Percentiles rank a stretch among this genome's conserved stretches.
phyloP scores from a whole-genome alignment of 2,888 invertebrate species.

The Drosophila tripunctata region DNA sequence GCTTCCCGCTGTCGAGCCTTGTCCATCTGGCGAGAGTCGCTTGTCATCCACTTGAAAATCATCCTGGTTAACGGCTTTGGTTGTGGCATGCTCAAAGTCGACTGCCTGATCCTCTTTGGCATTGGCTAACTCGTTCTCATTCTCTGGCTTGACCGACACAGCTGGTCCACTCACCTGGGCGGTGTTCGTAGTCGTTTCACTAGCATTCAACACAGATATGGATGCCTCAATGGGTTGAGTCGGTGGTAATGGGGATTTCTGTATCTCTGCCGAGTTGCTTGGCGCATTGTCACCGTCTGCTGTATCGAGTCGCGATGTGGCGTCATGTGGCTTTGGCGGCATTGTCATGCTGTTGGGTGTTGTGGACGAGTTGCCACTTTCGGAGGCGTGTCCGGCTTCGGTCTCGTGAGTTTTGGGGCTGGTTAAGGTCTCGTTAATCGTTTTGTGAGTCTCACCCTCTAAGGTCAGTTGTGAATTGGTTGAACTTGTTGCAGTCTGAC shows the following conservation, averaged over 20 bases:
- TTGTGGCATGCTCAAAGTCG: constrained; percentile 35
- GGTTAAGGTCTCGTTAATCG: constrained; percentile 82
- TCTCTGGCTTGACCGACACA: constrained; percentile 86
- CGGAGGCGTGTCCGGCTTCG: constrained; percentile 73
- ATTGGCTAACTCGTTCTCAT: constrained; percentile 87
- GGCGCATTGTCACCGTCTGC: constrained; percentile 67
- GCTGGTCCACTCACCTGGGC: constrained; percentile 83
- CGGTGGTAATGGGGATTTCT: constrained; percentile 80
- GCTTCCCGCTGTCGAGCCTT: constrained; percentile 78
- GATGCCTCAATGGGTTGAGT: constrained; percentile 83
- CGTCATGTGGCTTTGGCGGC: constrained; percentile 63
- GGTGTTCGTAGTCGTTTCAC: constrained; percentile 56
- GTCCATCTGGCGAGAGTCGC: constrained; percentile 80
- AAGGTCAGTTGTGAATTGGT: constrained; percentile 81
- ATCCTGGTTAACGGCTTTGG: constrained; percentile 42
- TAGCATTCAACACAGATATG: constrained; percentile 81
- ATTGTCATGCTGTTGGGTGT: constrained; percentile 75
- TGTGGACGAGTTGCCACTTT: constrained; percentile 67
- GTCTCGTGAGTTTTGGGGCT: constrained; percentile 81
- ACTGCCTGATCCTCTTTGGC: constrained; percentile 65
- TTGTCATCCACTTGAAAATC: constrained; percentile 75
- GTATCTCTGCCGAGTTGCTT: constrained; percentile 44
- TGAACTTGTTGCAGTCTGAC: constrained; percentile 69
- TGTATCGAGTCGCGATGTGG: constrained; percentile 67
- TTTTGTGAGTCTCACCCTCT: constrained; percentile 83